Conservation (phyloP, 2,113 vertebrate genomes). For the Eudyptes chrysolophus region DNA sequence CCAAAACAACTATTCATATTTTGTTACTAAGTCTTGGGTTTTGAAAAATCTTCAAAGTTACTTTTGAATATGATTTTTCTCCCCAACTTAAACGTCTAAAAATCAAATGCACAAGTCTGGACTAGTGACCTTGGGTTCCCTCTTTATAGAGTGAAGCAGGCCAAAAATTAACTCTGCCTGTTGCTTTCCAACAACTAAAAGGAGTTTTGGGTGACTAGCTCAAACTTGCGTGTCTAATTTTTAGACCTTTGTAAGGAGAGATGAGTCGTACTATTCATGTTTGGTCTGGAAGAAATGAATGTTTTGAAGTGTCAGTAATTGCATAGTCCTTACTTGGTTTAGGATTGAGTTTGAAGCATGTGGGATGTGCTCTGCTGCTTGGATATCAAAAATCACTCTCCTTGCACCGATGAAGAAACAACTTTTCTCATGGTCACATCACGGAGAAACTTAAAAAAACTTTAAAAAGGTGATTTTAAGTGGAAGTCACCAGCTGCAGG, state of each 20-base stretch:
- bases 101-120: not conserved
- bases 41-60: not conserved
- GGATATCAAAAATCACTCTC: not conserved
- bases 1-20: not conserved
- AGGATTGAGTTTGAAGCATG: not conserved
- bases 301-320: not conserved
- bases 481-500: not conserved
- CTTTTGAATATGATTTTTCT: not conserved
- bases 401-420: not conserved
- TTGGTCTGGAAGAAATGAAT: not conserved
- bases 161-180: not conserved
- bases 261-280: not conserved
- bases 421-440: not conserved
- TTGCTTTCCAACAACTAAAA: not conserved
- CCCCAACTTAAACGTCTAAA: not conserved
- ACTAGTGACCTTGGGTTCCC: not conserved
- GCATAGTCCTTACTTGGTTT: not conserved
- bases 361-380: not conserved
- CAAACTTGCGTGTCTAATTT: not conserved
- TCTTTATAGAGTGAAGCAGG: not conserved
- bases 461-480: not conserved
- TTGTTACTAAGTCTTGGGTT: not conserved
- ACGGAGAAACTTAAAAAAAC: not conserved
- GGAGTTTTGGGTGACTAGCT: not conserved
- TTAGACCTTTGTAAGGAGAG: not conserved